Evolutionary conservation across 2,113 vertebrate species (phyloP).

Genomic region (Trogon surrucura): DNA sequence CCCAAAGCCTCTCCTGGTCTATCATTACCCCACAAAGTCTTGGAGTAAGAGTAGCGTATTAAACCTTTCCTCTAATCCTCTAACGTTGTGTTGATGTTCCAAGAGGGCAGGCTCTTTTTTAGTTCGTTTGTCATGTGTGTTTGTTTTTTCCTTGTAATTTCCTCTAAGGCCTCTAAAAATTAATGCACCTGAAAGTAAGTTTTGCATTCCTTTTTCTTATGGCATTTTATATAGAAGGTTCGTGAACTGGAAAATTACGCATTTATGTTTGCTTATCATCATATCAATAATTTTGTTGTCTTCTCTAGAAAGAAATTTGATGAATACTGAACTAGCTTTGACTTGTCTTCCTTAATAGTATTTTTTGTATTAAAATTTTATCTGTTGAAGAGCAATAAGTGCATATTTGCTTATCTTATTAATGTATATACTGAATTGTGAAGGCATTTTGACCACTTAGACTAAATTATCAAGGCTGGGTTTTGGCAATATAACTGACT

Average conservation of each 20-base stretch:
- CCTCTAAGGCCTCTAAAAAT: background rate
- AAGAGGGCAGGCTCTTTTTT: background rate
- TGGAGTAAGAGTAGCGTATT: background rate
- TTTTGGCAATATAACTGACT: background rate
- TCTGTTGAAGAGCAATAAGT: background rate
- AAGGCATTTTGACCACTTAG: background rate
- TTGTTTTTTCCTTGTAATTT: background rate
- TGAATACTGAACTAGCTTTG: background rate
- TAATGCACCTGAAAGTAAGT: background rate
- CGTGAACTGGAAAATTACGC: background rate
- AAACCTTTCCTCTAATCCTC: background rate
- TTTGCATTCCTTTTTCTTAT: background rate
- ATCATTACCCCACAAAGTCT: background rate
- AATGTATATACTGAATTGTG: background rate
- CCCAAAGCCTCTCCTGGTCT: background rate
- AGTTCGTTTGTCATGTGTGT: background rate
- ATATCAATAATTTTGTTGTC: conserved; percentile 14
- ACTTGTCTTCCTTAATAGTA: background rate
- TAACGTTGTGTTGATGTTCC: accelerated
- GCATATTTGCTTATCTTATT: background rate
- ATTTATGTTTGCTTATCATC: background rate
- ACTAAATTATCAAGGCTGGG: background rate
- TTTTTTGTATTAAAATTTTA: background rate
- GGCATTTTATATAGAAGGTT: background rate
- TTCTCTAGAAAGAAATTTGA: background rate